Evolutionary conservation across 2,888 invertebrate genomes (phyloP).

Genomic region (Minunthozetes semirufus): DNA sequence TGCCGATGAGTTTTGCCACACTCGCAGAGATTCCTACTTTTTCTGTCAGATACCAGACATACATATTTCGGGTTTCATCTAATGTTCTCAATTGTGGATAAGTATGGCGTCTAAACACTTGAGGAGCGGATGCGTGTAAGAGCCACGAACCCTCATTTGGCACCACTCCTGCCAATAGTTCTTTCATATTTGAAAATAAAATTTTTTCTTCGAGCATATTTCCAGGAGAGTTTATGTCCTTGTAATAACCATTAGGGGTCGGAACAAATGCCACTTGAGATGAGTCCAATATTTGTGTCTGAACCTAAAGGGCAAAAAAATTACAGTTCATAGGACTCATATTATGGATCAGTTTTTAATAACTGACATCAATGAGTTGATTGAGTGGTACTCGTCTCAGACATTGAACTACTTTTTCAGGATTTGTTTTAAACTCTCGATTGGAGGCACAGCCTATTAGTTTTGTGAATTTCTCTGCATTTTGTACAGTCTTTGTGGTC

Average conservation of each 20-base stretch:
- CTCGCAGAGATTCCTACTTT: background rate
- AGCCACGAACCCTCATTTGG: slow-evolving; percentile 6
- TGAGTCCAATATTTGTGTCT: background rate
- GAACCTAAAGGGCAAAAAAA: background rate
- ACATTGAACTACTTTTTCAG: background rate
- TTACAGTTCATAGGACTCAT: background rate
- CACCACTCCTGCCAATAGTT: background rate
- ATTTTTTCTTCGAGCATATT: background rate
- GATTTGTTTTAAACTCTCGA: background rate
- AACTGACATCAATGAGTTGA: background rate
- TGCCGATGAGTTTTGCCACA: background rate
- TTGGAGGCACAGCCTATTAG: background rate
- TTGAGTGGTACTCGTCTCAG: background rate
- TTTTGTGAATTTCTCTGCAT: background rate
- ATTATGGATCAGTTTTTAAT: background rate
- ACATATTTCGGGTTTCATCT: slow-evolving; percentile 1
- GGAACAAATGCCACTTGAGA: slow-evolving; percentile 9
- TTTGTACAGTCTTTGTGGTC: background rate
- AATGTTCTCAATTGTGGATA: background rate
- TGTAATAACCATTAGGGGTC: background rate
- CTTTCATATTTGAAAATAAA: slow-evolving; percentile 1
- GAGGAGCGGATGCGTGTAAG: background rate
- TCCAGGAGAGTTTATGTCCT: background rate
- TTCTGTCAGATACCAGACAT: background rate
- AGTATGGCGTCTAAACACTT: background rate